Conservation (phyloP, 2,888 invertebrate genomes). For the Belgica antarctica region DNA sequence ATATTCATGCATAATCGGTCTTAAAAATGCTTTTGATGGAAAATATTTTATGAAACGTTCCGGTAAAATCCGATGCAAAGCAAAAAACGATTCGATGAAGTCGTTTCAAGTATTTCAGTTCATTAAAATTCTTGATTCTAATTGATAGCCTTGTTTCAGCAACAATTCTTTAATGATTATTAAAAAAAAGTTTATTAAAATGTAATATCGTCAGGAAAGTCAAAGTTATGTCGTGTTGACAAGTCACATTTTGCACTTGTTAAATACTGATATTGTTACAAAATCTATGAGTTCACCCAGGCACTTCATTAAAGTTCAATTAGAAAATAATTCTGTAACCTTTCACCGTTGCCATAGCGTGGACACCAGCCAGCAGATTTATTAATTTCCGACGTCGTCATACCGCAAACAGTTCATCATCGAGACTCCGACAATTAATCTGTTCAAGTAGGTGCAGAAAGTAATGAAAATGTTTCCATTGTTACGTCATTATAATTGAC, state of each 20-base stretch:
- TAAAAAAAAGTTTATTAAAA: no score
- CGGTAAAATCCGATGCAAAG: neutral
- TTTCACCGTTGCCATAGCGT: no score
- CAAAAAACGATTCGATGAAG: neutral
- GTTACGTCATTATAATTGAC: conserved; percentile 43
- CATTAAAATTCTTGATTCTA: neutral
- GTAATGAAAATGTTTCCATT: conserved; percentile 39
- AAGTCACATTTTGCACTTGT: no score
- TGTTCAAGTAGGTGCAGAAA: neutral
- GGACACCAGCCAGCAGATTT: no score
- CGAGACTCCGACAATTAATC: neutral
- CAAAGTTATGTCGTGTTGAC: no score
- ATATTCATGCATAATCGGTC: conserved; percentile 44
- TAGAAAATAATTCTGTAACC: neutral
- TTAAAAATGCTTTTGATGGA: conserved; percentile 37
- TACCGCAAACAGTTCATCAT: no score
- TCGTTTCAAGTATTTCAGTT: neutral
- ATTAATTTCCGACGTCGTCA: no score
- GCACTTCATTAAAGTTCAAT: conserved; percentile 8
- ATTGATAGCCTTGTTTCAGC: neutral
- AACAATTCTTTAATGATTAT: no score
- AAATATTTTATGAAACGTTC: conserved; percentile 8
- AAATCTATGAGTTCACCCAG: no score
- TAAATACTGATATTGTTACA: no score
- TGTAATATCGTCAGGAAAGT: no score